Conservation (phyloP, 2,113 vertebrate species). For the Prunella himalayana region DNA sequence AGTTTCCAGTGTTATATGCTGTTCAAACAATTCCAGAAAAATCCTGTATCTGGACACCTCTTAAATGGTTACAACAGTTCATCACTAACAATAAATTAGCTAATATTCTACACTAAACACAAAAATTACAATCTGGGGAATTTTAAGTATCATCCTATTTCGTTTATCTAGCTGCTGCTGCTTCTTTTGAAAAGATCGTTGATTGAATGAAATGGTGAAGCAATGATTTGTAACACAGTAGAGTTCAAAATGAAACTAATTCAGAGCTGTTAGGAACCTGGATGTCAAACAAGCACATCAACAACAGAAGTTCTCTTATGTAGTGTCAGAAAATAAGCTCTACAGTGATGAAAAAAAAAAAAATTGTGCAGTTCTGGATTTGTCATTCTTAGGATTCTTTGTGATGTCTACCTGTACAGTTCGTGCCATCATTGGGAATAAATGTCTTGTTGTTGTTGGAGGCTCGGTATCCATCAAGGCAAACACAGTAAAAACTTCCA, state of each 20-base stretch:
- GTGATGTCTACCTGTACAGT: slow-evolving; percentile 80
- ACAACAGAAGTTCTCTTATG: neutral
- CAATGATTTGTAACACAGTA: neutral
- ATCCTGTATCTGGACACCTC: neutral
- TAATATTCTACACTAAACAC: neutral
- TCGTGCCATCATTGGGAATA: slow-evolving; percentile 94
- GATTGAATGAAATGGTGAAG: neutral
- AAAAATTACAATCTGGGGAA: neutral
- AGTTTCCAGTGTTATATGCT: neutral
- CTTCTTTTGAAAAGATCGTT: neutral
- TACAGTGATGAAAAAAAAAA: neutral
- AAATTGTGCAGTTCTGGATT: neutral
- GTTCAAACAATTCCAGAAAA: neutral
- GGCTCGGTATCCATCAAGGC: slow-evolving; percentile 84
- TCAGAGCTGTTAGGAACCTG: neutral
- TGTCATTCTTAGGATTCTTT: neutral
- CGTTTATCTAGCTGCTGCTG: neutral
- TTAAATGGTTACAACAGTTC: neutral
- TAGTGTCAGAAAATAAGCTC: neutral
- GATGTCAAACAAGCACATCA: neutral
- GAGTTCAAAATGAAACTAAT: neutral
- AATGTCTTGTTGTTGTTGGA: slow-evolving; percentile 85
- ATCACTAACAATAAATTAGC: neutral
- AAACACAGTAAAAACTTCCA: slow-evolving; percentile 91
- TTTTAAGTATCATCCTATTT: neutral